Base-by-base conservation (phyloP, 2,888 invertebrate genomes). In the Urechis unicinctus region DNA sequence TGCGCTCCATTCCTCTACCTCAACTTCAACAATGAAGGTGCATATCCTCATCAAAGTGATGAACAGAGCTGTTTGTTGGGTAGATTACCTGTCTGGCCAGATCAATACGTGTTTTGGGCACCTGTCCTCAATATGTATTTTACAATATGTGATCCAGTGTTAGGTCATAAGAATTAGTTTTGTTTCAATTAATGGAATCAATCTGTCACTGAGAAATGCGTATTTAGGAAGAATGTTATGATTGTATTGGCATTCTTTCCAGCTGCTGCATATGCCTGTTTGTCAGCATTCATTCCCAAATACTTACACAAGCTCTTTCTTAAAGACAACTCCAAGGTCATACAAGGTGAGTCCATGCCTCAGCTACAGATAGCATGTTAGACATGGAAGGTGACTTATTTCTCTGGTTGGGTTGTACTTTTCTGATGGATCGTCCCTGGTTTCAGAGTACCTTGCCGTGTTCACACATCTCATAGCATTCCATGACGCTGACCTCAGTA, bases 221-320 rank as follows among this genome's bases (percentile, higher is more conserved):
- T n/a, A n/a, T n/a, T n/a, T n/a, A n/a, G n/a, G n/a, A n/a, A n/a
- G n/a, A n/a, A n/a, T n/a, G n/a, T n/a, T n/a, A n/a, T n/a, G n/a
- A n/a, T n/a, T 13, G 13, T 13, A 36, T 45, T 6, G 9, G 6
- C 25, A 25, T 41, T 6, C 24, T 21, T 83, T 85, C 57, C 79
- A 94, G 95, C 95, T 28, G 84, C 91, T 64, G 97, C 97, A 0
- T 97, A 90, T 79, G 87, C 93, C 28, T 96, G 96, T 74, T 82
- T 98, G n/a, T 88, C 89, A 28, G 86, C 88, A 6, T 98, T 98
- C 76, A 92, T 98, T 61, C 91, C 93, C 0, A 94, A 93, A 75
- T 98, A 95, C 81, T 84, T 97, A 17, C 88, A 95, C 80, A 91
- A 93, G 78, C 97, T 98, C 80, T 98, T 98, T 78, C 81, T 96